Percentiles rank a stretch among this genome's conserved stretches.
Evolutionary conservation across 1,140 invertebrate genomes (phyloP).

Genomic region (Cepaea nemoralis): DNA sequence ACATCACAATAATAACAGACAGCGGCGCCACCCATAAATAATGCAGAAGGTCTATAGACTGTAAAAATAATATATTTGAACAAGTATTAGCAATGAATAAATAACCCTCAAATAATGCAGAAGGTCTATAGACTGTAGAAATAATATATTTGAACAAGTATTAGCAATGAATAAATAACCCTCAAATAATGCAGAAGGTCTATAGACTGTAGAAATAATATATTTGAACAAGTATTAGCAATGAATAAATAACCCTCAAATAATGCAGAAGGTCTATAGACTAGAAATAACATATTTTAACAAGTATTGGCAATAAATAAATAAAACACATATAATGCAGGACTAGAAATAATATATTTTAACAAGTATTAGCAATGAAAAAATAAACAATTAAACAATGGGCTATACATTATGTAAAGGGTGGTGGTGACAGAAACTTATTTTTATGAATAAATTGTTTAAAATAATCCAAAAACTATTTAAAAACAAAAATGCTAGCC

Average conservation of each 20-base stretch:
- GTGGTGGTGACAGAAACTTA: no score
- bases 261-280: conserved; percentile 71
- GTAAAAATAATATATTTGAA: neutral
- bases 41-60: conserved; percentile 71
- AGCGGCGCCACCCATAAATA: conserved; percentile 46
- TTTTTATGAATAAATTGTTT: no score
- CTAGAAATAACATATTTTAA: conserved; percentile 17
- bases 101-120: conserved; percentile 44
- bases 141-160: neutral
- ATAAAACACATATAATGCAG: neutral
- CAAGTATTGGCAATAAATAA: no score
- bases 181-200: conserved; percentile 72
- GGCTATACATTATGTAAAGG: no score
- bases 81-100: no score
- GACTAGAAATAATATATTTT: neutral
- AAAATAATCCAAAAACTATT: no score
- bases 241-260: conserved; percentile 18
- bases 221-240: neutral
- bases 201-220: conserved; percentile 29
- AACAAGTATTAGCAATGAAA: no score
- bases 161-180: neutral
- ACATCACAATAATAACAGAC: conserved; percentile 39
- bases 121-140: conserved; percentile 71
- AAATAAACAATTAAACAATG: no score
- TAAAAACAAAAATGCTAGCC: no score